Evolutionary conservation across 2,888 invertebrate species (phyloP), one percentile per base, ranked within the genome.

Genomic region (Heterodera filipjevi): DNA sequence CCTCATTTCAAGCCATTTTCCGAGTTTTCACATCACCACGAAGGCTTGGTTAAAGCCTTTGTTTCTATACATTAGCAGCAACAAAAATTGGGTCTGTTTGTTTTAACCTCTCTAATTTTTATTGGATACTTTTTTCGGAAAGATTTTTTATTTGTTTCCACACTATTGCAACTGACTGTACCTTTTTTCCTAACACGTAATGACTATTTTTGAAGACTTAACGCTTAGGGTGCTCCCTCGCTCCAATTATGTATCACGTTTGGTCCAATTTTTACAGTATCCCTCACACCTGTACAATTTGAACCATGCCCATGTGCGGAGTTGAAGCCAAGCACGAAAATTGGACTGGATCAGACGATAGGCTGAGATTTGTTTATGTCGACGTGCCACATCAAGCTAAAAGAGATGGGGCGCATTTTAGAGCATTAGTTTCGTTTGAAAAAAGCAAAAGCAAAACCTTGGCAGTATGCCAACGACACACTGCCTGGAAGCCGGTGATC

Each of bases 401-500:
- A 76, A 71, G 10, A 30, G 46, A n/a, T 14, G 49, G 66, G 0
- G 77, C 3, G 8, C 27, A 46, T 35, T 12, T 35, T 35, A 33
- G 14, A 0, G 39, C 14, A n/a, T 0, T 33, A 35, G 27, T 76
- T 12, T 1, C 12, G 10, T 33, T 66, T n/a, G n/a, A n/a, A n/a
- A n/a, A n/a, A 5, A 35, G 5, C 6, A 19, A 14, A 5, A 66
- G 16, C 19, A 78, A 27, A 64, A 84, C 83, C 53, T 75, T 30
- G 46, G 84, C 84, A 82, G 82, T 86, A 83, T 82, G 86, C 83
- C 82, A 87, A 73, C 85, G 84, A 82, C 82, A 79, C 59, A 81
- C 76, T 27, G 84, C 82, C 66, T 91, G 91, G 87, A 91, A 90
- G 95, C 97, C 96, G 90, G 96, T 95, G 90, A 99, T 94, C 91